Evolutionary conservation across 2,888 invertebrate genomes (phyloP), one percentile per base, ranked within the genome.

Genomic region (Galerucella calmariensis): DNA sequence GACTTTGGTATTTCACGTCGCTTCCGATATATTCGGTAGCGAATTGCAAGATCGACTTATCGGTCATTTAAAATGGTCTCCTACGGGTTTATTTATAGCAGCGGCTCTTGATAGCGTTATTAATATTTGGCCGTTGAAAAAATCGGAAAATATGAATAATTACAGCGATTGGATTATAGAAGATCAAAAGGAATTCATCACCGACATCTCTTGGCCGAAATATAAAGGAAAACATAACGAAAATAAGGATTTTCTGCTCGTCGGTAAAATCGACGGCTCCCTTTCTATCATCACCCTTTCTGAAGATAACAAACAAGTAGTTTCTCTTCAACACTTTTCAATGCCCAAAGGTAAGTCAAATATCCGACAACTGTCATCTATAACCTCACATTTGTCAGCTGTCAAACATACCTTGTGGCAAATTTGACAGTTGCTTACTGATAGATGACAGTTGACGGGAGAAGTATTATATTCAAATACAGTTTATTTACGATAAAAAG

Each of bases 111-210:
- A 90, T 67, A 89, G 89, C 78, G 87, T 90, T 58, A 81, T 92
- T 67, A 91, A 92, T 81, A 88, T 92, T 72, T 92, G 91, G 91
- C 87, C 87, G 5, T 82, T 89, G 61, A 88, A 89, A 83, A 83
- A 81, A 77, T 77, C 79, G 2, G 80, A 82, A 62, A 80, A 83
- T 48, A 80, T 81, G 6, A 77, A 79, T 12, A 81, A 82, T n/a
- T 83, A 82, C 53, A 79, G 80, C 58, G 84, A 87, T 73, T 88
- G 88, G 85, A 87, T 88, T 73, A 86, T 88, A 27, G 88, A 88
- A 69, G 85, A 87, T 62, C 88, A 89, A 83, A 86, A 85, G 73
- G 88, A 85, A 76, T 88, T 87, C 85, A 88, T 89, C 75, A 90
- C 88, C 0, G 86, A 88, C 4, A 84, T 91, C 77, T 82, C 88